These are phyloP conservation scores for Melieria crassipennis DNA, from an alignment of 2,888 invertebrate genomes.

Conservation along the genomic window DNA sequence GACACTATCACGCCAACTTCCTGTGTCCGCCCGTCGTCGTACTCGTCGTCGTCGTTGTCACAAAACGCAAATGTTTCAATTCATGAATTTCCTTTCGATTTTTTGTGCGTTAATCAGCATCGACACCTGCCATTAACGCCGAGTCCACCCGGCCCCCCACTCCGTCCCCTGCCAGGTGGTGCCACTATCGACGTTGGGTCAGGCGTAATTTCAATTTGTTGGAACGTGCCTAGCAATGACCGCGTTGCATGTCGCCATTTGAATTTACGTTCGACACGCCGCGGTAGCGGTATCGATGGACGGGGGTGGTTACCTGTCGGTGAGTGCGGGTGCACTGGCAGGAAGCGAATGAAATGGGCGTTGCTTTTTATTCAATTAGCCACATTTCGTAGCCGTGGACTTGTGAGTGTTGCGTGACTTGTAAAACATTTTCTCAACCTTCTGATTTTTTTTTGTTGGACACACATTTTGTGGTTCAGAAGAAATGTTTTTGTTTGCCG, in stretches of 20 bases:
- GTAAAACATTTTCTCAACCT: no score
- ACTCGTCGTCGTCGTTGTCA: neutral
- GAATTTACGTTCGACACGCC: slow-evolving; percentile 16
- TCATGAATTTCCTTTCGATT: no score
- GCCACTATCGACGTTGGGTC: neutral
- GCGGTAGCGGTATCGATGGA: neutral
- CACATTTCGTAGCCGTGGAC: no score
- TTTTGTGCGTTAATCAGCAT: slow-evolving; percentile 13
- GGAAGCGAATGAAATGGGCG: neutral
- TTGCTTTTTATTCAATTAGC: neutral
- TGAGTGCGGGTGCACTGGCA: neutral
- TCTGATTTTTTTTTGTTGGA: no score
- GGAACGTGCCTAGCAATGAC: neutral
- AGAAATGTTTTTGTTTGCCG: no score
- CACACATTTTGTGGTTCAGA: no score
- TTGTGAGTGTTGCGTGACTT: no score
- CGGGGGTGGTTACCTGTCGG: neutral
- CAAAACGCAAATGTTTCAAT: neutral
- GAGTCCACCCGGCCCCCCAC: neutral
- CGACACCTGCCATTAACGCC: slow-evolving; percentile 20
- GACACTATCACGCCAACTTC: neutral
- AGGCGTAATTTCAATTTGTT: no score
- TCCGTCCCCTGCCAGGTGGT: neutral
- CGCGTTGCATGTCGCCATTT: slow-evolving; percentile 27
- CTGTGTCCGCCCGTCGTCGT: neutral